Evolutionary conservation across 30 jellyfish, hydroid and myxozoan species (phyloP), one percentile per base, ranked within the genome.

Genomic region (Aurelia aurita): DNA sequence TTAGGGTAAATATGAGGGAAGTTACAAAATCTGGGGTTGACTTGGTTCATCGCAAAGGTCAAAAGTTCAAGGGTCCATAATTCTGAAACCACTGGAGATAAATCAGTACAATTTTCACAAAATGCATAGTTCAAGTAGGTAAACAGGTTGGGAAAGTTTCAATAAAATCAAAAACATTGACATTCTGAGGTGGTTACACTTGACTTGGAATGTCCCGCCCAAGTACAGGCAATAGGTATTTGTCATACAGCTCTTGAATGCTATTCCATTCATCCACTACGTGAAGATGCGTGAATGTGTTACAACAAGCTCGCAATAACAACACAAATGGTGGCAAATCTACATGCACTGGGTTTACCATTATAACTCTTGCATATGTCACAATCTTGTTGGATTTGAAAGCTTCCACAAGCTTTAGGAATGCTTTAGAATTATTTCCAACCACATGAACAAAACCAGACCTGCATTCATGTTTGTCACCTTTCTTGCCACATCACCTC

Each of bases 141-240:
- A n/a, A n/a, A n/a, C n/a, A n/a, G n/a, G n/a, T n/a, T n/a, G n/a
- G n/a, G n/a, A n/a, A n/a, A n/a, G n/a, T n/a, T n/a, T n/a, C n/a
- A n/a, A n/a, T n/a, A n/a, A n/a, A n/a, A n/a, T n/a, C n/a, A n/a
- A n/a, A n/a, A n/a, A n/a, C n/a, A n/a, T n/a, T n/a, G n/a, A n/a
- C n/a, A n/a, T n/a, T n/a, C n/a, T n/a, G n/a, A n/a, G n/a, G n/a
- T n/a, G n/a, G n/a, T n/a, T n/a, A n/a, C n/a, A n/a, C n/a, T n/a
- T n/a, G n/a, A n/a, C n/a, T n/a, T n/a, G n/a, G n/a, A n/a, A n/a
- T n/a, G n/a, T n/a, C n/a, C n/a, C n/a, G 87, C 32, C 87, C 87
- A 49, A 74, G 82, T 15, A 72, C 79, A 72, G 73, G 75, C 74
- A 35, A 35, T 79, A 72, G 25, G 77, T 72, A 47, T 45, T 72